Evolutionary conservation across 2,113 vertebrate species (phyloP).

Genomic region (Misgurnus mizolepis): DNA sequence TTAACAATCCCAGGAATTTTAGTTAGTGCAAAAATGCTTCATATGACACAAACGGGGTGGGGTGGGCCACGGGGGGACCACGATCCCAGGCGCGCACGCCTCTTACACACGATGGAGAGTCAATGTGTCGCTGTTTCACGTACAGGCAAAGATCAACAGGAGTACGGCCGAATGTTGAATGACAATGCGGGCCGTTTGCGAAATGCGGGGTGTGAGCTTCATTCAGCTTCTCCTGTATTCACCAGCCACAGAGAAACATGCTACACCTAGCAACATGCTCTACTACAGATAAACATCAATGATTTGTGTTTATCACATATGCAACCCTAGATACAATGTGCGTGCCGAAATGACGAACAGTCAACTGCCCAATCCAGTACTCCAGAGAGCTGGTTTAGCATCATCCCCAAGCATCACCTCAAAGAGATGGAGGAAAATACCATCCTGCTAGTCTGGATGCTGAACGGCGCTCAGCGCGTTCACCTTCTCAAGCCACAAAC

Average conservation of each 20-base stretch:
- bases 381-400: constrained; percentile 49
- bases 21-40: constrained; percentile 53
- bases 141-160: constrained; percentile 21
- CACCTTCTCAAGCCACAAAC: constrained; percentile 17
- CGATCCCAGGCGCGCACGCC: background rate
- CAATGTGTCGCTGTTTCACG: constrained; percentile 4
- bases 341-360: background rate
- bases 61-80: background rate
- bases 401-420: constrained; percentile 71
- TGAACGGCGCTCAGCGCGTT: constrained; percentile 37
- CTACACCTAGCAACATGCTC: constrained; percentile 18
- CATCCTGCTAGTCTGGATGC: constrained; percentile 43
- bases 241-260: constrained; percentile 24
- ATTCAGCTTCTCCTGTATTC: constrained; percentile 18
- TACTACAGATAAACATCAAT: background rate
- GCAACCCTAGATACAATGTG: too few relatives aligned
- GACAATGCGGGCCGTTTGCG: background rate
- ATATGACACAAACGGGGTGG: constrained; percentile 48
- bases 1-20: constrained; percentile 54
- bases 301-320: background rate
- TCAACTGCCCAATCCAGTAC: background rate
- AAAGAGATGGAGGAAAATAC: constrained; percentile 60
- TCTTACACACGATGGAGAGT: constrained; percentile 10
- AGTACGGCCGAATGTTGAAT: constrained; percentile 3
- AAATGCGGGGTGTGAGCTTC: constrained; percentile 25